These are phyloP conservation scores for Oreohelix idahoensis DNA, from an alignment of 1,140 invertebrate genomes.

Conservation along the genomic window DNA sequence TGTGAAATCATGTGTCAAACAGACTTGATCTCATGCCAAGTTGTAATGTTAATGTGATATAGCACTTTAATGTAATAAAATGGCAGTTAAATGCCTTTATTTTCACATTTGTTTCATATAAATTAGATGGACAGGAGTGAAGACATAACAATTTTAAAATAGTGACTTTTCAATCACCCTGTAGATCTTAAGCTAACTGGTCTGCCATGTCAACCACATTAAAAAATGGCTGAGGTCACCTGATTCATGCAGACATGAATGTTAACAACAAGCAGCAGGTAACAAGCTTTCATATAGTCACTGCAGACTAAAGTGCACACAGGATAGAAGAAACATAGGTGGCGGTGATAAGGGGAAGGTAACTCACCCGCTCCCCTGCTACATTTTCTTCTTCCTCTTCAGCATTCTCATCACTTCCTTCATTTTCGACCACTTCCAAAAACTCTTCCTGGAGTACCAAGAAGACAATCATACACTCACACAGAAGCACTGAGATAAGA, in stretches of 20 bases:
- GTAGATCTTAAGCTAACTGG: no score
- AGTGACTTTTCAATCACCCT: no score
- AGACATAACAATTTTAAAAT: no score
- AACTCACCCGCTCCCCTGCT: conserved; percentile 23
- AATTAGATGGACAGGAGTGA: no score
- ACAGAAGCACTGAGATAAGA: background rate
- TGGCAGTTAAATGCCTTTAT: no score
- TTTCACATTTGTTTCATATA: no score
- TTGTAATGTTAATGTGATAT: no score
- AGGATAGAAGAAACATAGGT: background rate
- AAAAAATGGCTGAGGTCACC: background rate
- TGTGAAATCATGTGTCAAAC: no score
- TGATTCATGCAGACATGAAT: background rate
- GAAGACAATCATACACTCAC: conserved; percentile 33
- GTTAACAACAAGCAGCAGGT: background rate
- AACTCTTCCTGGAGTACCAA: conserved; percentile 36
- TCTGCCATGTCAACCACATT: background rate
- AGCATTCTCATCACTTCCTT: conserved; percentile 16
- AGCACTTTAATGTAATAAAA: no score
- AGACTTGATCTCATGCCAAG: no score
- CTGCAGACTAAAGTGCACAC: background rate
- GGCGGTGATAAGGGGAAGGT: background rate
- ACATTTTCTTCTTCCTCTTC: conserved; percentile 22
- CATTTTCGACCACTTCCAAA: conserved; percentile 17
- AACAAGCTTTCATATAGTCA: background rate